Evolutionary conservation across 2,113 vertebrate species (phyloP).

Genomic region (Forbesichthys agassizii): DNA sequence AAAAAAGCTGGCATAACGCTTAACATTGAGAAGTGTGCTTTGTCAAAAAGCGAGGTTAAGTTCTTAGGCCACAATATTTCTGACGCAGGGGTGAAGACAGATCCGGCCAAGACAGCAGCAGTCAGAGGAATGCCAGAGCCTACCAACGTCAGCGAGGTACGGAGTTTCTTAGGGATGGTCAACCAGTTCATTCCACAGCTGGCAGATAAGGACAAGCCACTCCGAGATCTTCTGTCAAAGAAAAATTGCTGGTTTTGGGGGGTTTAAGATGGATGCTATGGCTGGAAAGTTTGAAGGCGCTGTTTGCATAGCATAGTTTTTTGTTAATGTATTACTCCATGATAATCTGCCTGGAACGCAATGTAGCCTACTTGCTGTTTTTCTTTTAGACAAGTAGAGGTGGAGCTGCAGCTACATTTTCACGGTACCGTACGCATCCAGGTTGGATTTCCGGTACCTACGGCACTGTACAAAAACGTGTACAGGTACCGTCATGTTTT

Average conservation of each 20-base stretch:
- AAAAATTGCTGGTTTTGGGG: conserved; percentile 29
- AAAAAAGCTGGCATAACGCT: conserved; percentile 21
- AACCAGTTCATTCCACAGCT: conserved; percentile 29
- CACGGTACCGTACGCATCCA: too few relatives aligned
- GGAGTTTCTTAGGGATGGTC: conserved; percentile 33
- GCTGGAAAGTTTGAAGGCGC: too few relatives aligned
- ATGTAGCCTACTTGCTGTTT: too few relatives aligned
- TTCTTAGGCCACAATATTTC: conserved; percentile 3
- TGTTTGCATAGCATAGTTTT: too few relatives aligned
- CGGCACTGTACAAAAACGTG: too few relatives aligned
- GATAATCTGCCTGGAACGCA: too few relatives aligned
- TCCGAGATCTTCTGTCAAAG: conserved; percentile 10
- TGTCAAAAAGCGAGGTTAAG: not conserved
- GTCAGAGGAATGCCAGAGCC: conserved; percentile 3
- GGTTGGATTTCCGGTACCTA: too few relatives aligned
- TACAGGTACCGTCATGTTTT: too few relatives aligned
- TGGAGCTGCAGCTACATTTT: too few relatives aligned
- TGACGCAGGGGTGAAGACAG: conserved; percentile 6
- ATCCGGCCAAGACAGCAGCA: conserved; percentile 13
- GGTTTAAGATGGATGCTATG: not conserved
- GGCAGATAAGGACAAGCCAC: conserved; percentile 20
- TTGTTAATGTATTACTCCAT: too few relatives aligned
- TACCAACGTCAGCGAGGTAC: not conserved
- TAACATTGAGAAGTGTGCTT: conserved; percentile 18
- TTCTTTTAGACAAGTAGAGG: too few relatives aligned